Evolutionary conservation across 2,888 invertebrate genomes (phyloP).

Genomic region (Phoronis australis): DNA sequence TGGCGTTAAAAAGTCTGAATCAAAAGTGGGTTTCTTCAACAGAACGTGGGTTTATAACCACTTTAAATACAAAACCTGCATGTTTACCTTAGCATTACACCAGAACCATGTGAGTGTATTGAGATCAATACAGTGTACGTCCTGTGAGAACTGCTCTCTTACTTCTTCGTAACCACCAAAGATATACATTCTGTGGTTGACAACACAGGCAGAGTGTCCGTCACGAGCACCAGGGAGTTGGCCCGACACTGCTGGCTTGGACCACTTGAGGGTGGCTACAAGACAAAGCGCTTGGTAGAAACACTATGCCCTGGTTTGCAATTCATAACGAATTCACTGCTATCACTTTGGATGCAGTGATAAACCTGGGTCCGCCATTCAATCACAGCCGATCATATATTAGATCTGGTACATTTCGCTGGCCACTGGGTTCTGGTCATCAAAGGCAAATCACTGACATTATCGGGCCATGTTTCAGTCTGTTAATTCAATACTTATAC

Average conservation of each 20-base stretch:
- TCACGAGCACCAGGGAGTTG: slow-evolving; percentile 75
- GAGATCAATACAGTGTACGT: not conserved
- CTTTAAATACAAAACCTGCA: not conserved
- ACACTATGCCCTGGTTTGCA: too few relatives aligned
- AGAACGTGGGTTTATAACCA: not conserved
- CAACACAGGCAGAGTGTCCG: slow-evolving; percentile 83
- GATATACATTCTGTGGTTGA: slow-evolving; percentile 75
- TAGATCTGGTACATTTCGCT: too few relatives aligned
- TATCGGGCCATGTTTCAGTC: too few relatives aligned
- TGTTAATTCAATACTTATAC: too few relatives aligned
- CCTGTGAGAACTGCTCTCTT: slow-evolving; percentile 22
- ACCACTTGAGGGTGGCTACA: slow-evolving; percentile 48
- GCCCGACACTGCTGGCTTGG: slow-evolving; percentile 56
- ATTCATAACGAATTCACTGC: too few relatives aligned
- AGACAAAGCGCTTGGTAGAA: too few relatives aligned
- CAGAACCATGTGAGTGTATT: not conserved
- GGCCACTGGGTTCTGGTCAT: too few relatives aligned
- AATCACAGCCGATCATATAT: too few relatives aligned
- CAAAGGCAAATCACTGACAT: too few relatives aligned
- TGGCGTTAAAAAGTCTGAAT: not conserved
- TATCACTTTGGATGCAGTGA: too few relatives aligned
- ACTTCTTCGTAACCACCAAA: slow-evolving; percentile 89
- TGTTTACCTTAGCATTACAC: not conserved
- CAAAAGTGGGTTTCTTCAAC: not conserved
- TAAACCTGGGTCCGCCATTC: too few relatives aligned